These are phyloP conservation scores for Machaerirhynchus nigripectus DNA, from an alignment of 2,113 vertebrate species.

Conservation along the genomic window DNA sequence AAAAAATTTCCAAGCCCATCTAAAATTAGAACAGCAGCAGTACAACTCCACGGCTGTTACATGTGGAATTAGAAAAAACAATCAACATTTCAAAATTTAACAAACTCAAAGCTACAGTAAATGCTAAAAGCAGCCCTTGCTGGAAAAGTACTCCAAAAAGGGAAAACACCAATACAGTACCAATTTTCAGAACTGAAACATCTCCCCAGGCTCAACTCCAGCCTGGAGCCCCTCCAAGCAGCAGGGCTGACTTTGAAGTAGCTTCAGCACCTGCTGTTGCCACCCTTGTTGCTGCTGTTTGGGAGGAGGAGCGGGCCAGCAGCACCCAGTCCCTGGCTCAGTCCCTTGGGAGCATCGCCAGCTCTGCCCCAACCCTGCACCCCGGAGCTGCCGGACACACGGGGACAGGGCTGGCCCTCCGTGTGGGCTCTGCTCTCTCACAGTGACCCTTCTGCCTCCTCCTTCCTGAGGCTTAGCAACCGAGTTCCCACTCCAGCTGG, in stretches of 20 bases:
- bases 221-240: neutral
- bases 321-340: rapidly evolving
- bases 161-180: neutral
- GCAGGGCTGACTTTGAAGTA: rapidly evolving
- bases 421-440: neutral
- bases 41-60: neutral
- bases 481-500: neutral
- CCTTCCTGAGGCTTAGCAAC: neutral
- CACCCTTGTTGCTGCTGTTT: neutral
- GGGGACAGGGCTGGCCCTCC: rapidly evolving
- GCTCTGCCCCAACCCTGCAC: neutral
- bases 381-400: rapidly evolving
- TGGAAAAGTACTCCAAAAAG: neutral
- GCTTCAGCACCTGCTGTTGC: neutral
- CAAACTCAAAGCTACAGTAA: neutral
- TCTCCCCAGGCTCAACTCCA: rapidly evolving
- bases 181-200: neutral
- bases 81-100: neutral
- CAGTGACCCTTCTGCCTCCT: neutral
- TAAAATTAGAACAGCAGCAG: neutral
- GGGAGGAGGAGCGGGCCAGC: neutral
- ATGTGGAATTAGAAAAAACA: neutral
- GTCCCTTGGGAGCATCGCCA: neutral
- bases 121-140: neutral
- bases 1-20: neutral